These are phyloP conservation scores for Andricus grossulariae DNA, from an alignment of 1,140 invertebrate genomes.

Conservation along the genomic window DNA sequence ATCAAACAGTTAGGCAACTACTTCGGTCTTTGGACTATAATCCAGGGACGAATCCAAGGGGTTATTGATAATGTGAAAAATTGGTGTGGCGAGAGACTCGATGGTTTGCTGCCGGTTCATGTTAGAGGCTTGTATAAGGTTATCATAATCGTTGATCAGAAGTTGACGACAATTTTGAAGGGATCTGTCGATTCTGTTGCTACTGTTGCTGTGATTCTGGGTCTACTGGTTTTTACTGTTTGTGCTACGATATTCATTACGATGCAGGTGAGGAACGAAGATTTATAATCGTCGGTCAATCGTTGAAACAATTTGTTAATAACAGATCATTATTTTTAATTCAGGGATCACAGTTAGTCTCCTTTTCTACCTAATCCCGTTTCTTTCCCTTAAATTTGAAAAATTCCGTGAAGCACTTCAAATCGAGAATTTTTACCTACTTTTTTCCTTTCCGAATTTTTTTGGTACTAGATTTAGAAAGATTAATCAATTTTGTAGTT, in stretches of 20 bases:
- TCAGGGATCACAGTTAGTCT: too few species aligned
- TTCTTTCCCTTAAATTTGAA: too few species aligned
- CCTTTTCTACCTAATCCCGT: too few species aligned
- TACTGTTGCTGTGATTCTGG: constrained; percentile 78
- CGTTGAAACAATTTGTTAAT: too few species aligned
- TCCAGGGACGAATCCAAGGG: constrained; percentile 58
- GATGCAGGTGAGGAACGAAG: constrained; percentile 75
- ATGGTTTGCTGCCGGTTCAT: constrained; percentile 78
- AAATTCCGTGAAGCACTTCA: too few species aligned
- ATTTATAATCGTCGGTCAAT: too few species aligned
- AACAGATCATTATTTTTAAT: too few species aligned
- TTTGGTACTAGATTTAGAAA: too few species aligned
- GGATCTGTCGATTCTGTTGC: constrained; percentile 79
- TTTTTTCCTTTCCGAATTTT: too few species aligned
- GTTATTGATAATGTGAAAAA: constrained; percentile 54
- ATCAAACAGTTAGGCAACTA: constrained; percentile 78
- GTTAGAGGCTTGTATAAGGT: constrained; percentile 78
- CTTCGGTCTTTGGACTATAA: constrained; percentile 73
- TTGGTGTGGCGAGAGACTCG: constrained; percentile 75
- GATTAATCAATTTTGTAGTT: too few species aligned
- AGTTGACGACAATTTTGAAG: constrained; percentile 73
- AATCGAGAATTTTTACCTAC: too few species aligned
- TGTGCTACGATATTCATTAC: constrained; percentile 78
- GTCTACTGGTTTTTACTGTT: constrained; percentile 74
- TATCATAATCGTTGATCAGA: constrained; percentile 74